Evolutionary conservation across 2,113 vertebrate species (phyloP).

Genomic region (Melanerpes aurifrons): DNA sequence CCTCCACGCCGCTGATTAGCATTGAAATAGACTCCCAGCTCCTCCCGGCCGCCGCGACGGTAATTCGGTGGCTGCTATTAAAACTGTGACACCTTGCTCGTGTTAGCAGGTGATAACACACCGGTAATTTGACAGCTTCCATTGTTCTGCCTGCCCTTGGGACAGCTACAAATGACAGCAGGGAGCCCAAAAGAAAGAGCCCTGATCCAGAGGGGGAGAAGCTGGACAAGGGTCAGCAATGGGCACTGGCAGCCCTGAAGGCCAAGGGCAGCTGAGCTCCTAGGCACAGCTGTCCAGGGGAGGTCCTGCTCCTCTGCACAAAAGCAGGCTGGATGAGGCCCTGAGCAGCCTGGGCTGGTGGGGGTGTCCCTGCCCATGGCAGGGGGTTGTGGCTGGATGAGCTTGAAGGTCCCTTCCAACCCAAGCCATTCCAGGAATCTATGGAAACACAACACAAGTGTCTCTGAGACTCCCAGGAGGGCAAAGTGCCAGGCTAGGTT

Average conservation of each 20-base stretch:
- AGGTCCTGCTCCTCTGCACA: neutral
- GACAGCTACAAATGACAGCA: conserved; percentile 30
- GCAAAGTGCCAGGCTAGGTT: neutral
- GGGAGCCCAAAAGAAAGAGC: neutral
- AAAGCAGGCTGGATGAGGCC: too few species aligned
- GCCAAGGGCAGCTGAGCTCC: too few species aligned
- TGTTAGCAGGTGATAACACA: conserved; percentile 70
- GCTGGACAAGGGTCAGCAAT: too few species aligned
- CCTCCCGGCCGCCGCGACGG: conserved; percentile 71
- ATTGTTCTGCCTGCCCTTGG: conserved; percentile 44
- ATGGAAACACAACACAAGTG: neutral
- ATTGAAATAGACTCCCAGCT: conserved; percentile 78
- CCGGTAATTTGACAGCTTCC: conserved; percentile 66
- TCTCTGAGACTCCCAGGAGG: neutral
- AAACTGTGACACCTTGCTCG: conserved; percentile 70
- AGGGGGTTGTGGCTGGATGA: too few species aligned
- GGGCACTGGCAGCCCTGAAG: too few species aligned
- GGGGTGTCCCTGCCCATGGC: too few species aligned
- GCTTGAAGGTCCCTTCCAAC: too few species aligned
- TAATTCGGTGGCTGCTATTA: conserved; percentile 74
- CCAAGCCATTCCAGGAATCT: too few species aligned
- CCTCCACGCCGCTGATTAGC: conserved; percentile 77
- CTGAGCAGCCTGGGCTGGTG: too few species aligned
- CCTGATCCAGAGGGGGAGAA: too few species aligned
- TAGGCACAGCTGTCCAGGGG: too few species aligned